Percentiles rank a stretch among this genome's conserved stretches.
Evolutionary conservation across 2,888 invertebrate genomes (phyloP).

Genomic region (Hofmannophila pseudospretella): DNA sequence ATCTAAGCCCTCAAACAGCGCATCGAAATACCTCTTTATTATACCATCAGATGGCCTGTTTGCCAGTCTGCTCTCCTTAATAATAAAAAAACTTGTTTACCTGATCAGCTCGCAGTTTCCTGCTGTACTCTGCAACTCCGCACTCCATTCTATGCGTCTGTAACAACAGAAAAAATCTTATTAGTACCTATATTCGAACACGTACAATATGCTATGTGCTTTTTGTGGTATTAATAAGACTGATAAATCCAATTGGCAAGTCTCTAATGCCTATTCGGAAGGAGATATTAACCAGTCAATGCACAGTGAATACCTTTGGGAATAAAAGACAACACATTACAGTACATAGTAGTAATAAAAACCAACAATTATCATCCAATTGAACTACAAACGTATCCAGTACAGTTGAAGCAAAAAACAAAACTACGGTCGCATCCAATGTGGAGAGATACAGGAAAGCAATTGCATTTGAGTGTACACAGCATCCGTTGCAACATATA

Average conservation of each 20-base stretch:
- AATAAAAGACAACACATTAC: no score
- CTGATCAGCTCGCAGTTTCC: conserved; percentile 70
- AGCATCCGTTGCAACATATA: conserved; percentile 40
- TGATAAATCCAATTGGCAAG: no score
- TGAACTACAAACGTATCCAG: conserved; percentile 9
- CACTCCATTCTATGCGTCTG: conserved; percentile 73
- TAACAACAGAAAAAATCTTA: conserved; percentile 34
- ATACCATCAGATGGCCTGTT: no score
- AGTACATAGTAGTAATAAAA: not conserved
- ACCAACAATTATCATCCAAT: conserved; percentile 1
- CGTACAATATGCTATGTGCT: no score
- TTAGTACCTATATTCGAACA: not conserved
- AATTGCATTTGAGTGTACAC: conserved; percentile 30
- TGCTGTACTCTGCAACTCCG: conserved; percentile 57
- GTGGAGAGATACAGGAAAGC: conserved; percentile 49
- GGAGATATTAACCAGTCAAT: no score
- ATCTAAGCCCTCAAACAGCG: no score
- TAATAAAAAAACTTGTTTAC: conserved; percentile 25
- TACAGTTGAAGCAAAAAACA: conserved; percentile 21
- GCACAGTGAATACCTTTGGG: no score
- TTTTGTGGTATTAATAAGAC: no score
- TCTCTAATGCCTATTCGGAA: no score
- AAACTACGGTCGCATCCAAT: conserved; percentile 30
- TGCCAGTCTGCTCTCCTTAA: no score
- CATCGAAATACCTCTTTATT: no score